Evolutionary conservation across 2,888 invertebrate genomes (phyloP).

Genomic region (Panorpa germanica): DNA sequence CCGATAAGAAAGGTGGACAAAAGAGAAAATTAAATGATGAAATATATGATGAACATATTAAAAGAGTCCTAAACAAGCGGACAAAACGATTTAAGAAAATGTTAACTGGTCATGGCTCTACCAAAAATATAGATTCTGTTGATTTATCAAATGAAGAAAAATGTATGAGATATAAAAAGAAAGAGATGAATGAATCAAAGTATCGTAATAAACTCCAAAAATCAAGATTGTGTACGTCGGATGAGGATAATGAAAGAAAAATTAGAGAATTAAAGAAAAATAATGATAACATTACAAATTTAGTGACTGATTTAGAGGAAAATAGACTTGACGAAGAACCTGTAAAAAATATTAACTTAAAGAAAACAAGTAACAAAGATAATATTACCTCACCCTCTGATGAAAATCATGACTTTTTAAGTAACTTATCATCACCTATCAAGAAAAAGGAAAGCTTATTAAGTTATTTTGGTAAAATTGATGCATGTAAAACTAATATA

Average conservation of each 20-base stretch:
- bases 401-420: constrained; percentile 28
- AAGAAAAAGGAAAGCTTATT: constrained; percentile 38
- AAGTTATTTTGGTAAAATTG: constrained; percentile 35
- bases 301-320: constrained; percentile 7
- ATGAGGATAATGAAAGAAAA: too few relatives aligned
- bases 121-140: background rate
- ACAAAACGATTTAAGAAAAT: constrained; percentile 34
- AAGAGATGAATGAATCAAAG: constrained; percentile 8
- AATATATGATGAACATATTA: constrained; percentile 33
- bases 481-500: constrained; percentile 11
- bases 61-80: constrained; percentile 36
- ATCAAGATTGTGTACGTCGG: too few relatives aligned
- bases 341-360: constrained; percentile 14
- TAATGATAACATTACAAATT: too few relatives aligned
- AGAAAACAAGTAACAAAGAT: constrained; percentile 10
- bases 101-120: constrained; percentile 18
- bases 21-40: constrained; percentile 37
- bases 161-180: constrained; percentile 6
- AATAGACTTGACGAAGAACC: constrained; percentile 8
- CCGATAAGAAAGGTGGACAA: constrained; percentile 39
- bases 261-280: too few relatives aligned
- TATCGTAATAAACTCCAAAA: too few relatives aligned
- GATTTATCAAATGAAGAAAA: constrained; percentile 2
- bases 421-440: constrained; percentile 33
- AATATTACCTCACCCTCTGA: constrained; percentile 13